Conservation (phyloP, 2,113 vertebrate species). For the Ceyx cyanopectus region DNA sequence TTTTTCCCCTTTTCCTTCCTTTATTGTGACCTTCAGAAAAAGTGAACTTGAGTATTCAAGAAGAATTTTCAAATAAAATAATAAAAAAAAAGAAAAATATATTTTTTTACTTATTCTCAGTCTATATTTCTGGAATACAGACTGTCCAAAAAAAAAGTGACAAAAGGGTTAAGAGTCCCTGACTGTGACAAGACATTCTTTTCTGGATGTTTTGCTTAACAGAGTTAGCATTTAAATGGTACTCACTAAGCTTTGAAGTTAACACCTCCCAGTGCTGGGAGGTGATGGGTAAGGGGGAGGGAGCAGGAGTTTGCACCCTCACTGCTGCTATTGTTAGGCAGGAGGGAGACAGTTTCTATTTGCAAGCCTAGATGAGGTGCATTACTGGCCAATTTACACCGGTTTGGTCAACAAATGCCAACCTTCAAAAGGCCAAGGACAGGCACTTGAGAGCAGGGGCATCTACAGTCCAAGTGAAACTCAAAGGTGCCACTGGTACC, state of each 20-base stretch:
- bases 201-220: constrained; percentile 2
- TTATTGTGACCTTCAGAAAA: not conserved
- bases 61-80: not conserved
- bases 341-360: not conserved
- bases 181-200: not conserved
- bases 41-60: not conserved
- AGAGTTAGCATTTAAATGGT: constrained; percentile 55
- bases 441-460: not conserved
- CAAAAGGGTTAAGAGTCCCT: not conserved
- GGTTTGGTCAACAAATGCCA: constrained; percentile 23
- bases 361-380: not conserved
- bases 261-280: constrained; percentile 20
- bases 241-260: constrained; percentile 45
- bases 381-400: constrained; percentile 5
- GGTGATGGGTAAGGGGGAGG: constrained; percentile 29
- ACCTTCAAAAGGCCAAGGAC: not conserved
- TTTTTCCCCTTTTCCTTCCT: not conserved
- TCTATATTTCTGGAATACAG: not conserved
- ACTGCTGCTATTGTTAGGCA: constrained; percentile 26
- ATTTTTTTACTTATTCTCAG: not conserved
- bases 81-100: not conserved
- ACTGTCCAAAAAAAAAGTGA: not conserved
- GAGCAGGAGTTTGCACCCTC: not conserved
- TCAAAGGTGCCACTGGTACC: not conserved
- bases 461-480: not conserved